Percentiles rank a stretch among this genome's conserved stretches.
Conservation (phyloP, 2,797 vertebrate genomes). For the Octomys mimax region DNA sequence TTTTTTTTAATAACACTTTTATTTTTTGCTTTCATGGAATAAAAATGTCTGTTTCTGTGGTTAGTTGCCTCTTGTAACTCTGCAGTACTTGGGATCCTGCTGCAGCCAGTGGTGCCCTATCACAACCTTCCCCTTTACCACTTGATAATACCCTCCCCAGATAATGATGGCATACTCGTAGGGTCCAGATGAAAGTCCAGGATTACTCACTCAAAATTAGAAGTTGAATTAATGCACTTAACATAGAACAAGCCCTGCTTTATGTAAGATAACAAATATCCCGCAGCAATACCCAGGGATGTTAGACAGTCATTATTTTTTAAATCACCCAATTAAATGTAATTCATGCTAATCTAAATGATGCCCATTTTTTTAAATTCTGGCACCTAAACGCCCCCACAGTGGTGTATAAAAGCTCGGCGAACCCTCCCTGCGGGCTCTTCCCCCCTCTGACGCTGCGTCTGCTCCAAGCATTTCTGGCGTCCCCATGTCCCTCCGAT, state of each 20-base stretch:
- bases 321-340: slow-evolving; percentile 78
- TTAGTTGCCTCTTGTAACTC: not conserved
- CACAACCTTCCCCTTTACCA: slow-evolving; percentile 12
- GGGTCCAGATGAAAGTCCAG: slow-evolving; percentile 82
- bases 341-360: slow-evolving; percentile 76
- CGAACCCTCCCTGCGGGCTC: not conserved
- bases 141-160: slow-evolving; percentile 38
- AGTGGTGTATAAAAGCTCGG: slow-evolving; percentile 78
- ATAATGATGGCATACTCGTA: slow-evolving; percentile 64
- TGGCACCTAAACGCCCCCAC: slow-evolving; percentile 56
- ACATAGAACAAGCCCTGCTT: slow-evolving; percentile 71
- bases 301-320: slow-evolving; percentile 73
- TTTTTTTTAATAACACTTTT: slow-evolving; percentile 24
- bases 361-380: slow-evolving; percentile 55
- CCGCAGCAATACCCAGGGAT: slow-evolving; percentile 63
- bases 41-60: slow-evolving; percentile 43
- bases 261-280: slow-evolving; percentile 78
- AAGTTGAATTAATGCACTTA: slow-evolving; percentile 81
- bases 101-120: not conserved
- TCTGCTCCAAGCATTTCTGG: not conserved
- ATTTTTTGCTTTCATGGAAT: not conserved
- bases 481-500: slow-evolving; percentile 71
- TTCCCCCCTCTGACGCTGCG: not conserved
- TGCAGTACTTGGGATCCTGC: slow-evolving; percentile 4
- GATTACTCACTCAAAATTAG: slow-evolving; percentile 82